Evolutionary conservation across 2,113 vertebrate species (phyloP), one percentile per base, ranked within the genome.

Genomic region (Aldabrachelys gigantea): DNA sequence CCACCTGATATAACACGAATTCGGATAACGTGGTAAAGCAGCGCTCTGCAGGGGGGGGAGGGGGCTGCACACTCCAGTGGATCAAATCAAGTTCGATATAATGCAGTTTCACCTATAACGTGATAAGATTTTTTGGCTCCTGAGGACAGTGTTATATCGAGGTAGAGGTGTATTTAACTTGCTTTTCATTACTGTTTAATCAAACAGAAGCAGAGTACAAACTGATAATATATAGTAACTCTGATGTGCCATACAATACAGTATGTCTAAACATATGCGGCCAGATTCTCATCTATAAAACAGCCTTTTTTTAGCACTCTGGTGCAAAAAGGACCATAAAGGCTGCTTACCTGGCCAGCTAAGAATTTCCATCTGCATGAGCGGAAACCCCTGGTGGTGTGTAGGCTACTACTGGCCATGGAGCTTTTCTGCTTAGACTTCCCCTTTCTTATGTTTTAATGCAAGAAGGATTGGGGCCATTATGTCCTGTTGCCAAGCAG

Each of bases 371-470:
- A 72, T 8, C 76, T 41, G 14, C 21, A 8, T 52, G 35, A n/a
- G 35, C 14, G 35, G 17, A 69, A 69, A n/a, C 10, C 87, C 31
- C 59, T 88, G 54, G 1, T 84, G 62, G 22, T 59, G 5, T 56
- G 35, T 38, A 69, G n/a, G 24, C 25, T 27, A 14, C 88, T 88
- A 85, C 29, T 12, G 24, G 50, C 27, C 84, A 84, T 88, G 54
- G 89, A 89, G 54, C 49, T 85, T 85, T 84, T 89, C 82, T 85
- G 29, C 44, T 90, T 85, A 82, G n/a, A 89, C 65, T 89, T 31
- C 62, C 93, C 6, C 57, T n/a, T 84, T 75, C 8, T 72, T 94
- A 3, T 57, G 69, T 69, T 84, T 87, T n/a, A 89, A 87, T 79
- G 59, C 35, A 95, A 78, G 85, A 91, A 83, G 1, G 1, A 9